Conservation (phyloP, 2,888 invertebrate genomes). For the Druceiella hillmani region DNA sequence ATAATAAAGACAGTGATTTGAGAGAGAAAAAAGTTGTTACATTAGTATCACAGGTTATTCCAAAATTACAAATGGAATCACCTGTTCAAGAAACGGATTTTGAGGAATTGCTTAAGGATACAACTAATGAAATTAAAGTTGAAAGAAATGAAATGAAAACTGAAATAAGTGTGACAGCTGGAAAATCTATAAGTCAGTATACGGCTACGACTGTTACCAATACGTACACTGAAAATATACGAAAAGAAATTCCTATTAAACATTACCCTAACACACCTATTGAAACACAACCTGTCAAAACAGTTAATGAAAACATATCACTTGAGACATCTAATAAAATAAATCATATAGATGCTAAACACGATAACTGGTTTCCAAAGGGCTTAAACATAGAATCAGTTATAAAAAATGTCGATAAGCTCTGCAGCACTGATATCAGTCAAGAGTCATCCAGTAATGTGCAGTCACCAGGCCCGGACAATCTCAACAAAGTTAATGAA, state of each 20-base stretch:
- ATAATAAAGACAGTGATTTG: too few relatives aligned
- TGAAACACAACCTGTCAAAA: too few relatives aligned
- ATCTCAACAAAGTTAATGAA: too few relatives aligned
- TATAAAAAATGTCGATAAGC: slow-evolving; percentile 70
- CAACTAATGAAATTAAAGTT: slow-evolving; percentile 46
- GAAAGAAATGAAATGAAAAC: slow-evolving; percentile 42
- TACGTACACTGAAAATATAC: too few relatives aligned
- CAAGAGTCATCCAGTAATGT: slow-evolving; percentile 29
- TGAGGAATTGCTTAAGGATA: slow-evolving; percentile 47
- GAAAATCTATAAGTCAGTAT: slow-evolving; percentile 37
- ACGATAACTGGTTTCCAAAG: slow-evolving; percentile 73
- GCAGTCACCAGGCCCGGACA: too few relatives aligned
- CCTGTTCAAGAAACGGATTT: slow-evolving; percentile 51
- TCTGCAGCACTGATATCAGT: slow-evolving; percentile 37
- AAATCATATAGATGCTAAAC: slow-evolving; percentile 62
- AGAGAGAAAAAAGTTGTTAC: too few relatives aligned
- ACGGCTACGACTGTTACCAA: too few relatives aligned
- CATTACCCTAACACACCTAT: too few relatives aligned
- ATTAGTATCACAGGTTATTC: too few relatives aligned
- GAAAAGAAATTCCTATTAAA: too few relatives aligned
- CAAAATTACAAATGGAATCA: too few relatives aligned
- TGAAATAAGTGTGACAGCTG: slow-evolving; percentile 38
- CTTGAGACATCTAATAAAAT: too few relatives aligned
- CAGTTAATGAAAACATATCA: slow-evolving; percentile 34
- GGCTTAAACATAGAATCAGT: slow-evolving; percentile 78